A percentile compares a stretch with the other conserved stretches of the same genome.
Evolutionary conservation across 1,140 invertebrate genomes (phyloP).

Genomic region (Drosophila ercepeae): DNA sequence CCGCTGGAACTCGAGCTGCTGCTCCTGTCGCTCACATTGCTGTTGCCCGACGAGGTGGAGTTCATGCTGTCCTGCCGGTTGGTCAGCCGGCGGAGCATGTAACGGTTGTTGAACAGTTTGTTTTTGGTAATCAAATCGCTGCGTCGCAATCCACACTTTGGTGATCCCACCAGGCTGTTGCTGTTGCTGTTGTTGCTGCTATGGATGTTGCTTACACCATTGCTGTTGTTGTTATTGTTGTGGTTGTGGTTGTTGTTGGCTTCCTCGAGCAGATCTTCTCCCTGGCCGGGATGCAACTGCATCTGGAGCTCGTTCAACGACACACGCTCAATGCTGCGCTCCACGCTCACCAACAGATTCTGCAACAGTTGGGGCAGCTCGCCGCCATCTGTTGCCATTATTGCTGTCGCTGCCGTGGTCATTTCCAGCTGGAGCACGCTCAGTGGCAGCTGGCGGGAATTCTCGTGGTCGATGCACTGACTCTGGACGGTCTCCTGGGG

Average conservation of each 20-base stretch:
- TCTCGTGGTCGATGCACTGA: constrained; percentile 64
- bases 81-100: constrained; percentile 78
- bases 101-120: constrained; percentile 83
- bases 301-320: constrained; percentile 88
- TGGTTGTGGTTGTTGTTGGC: constrained; percentile 53
- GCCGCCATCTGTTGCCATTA: constrained; percentile 59
- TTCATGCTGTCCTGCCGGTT: constrained; percentile 82
- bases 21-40: constrained; percentile 72
- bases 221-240: constrained; percentile 12
- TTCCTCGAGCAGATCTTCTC: constrained; percentile 57
- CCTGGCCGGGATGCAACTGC: constrained; percentile 84
- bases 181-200: constrained; percentile 16
- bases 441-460: constrained; percentile 53
- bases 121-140: constrained; percentile 84
- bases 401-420: constrained; percentile 64
- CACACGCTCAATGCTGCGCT: constrained; percentile 88
- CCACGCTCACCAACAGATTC: constrained; percentile 87
- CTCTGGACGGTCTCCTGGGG: constrained; percentile 57
- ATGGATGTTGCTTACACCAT: neutral
- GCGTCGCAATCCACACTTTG: constrained; percentile 80
- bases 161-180: constrained; percentile 65
- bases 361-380: constrained; percentile 87
- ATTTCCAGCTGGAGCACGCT: constrained; percentile 68
- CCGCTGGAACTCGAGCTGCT: constrained; percentile 52
- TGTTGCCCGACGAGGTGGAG: constrained; percentile 80